A percentile compares a stretch with the other conserved stretches of the same genome.
Evolutionary conservation across 2,113 vertebrate species (phyloP).

Genomic region (Peromyscus maniculatus): DNA sequence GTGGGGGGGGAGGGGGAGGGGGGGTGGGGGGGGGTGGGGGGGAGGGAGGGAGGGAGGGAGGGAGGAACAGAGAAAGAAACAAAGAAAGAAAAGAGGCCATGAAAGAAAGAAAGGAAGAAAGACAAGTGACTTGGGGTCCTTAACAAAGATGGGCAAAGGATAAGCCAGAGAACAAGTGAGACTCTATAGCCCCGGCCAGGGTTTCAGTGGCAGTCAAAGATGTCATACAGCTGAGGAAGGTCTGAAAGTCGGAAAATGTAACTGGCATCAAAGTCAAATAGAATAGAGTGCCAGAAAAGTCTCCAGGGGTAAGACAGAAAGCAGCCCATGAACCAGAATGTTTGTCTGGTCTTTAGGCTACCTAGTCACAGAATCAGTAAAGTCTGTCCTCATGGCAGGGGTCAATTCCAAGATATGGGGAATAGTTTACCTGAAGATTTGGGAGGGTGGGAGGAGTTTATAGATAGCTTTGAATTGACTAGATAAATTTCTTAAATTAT

Average conservation of each 20-base stretch:
- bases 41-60: too few relatives aligned
- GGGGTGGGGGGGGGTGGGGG: too few relatives aligned
- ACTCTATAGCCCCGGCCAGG: not conserved
- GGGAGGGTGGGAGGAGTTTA: not conserved
- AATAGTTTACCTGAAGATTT: not conserved
- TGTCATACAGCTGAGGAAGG: not conserved
- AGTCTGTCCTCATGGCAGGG: not conserved
- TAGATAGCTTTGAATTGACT: not conserved
- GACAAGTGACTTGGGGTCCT: not conserved
- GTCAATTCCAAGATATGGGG: not conserved
- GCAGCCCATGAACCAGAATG: not conserved
- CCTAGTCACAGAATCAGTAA: not conserved
- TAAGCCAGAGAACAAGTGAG: not conserved
- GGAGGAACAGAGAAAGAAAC: not conserved
- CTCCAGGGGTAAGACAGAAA: not conserved
- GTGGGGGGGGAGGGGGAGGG: too few relatives aligned
- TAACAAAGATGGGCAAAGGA: not conserved
- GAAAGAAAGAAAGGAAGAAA: not conserved
- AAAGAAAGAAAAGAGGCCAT: not conserved
- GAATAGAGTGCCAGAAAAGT: not conserved
- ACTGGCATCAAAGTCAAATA: not conserved
- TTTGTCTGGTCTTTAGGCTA: not conserved
- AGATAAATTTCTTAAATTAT: not conserved
- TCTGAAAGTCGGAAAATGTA: not conserved
- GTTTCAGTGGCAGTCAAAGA: not conserved